Conservation (phyloP, 92 coral and sea anemone species). For the Scolanthus callimorphus region DNA sequence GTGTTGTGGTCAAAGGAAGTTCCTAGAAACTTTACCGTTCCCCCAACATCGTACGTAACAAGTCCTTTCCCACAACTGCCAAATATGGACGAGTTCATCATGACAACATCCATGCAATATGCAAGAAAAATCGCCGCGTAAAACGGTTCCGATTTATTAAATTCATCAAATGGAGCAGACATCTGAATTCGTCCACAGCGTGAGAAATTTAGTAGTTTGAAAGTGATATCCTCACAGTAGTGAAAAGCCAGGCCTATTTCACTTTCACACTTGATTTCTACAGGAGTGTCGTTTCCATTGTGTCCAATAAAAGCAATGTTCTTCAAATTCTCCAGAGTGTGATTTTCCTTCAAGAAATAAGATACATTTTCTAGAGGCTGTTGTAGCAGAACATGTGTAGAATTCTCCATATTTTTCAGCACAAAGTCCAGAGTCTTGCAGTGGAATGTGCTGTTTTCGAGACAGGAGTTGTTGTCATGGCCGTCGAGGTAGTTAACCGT, state of each 20-base stretch:
- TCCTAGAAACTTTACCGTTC: slow-evolving; percentile 39
- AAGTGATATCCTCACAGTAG: slow-evolving; percentile 40
- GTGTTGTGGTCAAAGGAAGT: slow-evolving; percentile 51
- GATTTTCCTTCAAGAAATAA: slow-evolving; percentile 8
- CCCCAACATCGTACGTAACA: slow-evolving; percentile 74
- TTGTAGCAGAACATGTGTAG: slow-evolving; percentile 13
- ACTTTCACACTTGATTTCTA: slow-evolving; percentile 47
- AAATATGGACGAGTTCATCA: slow-evolving; percentile 33
- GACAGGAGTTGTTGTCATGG: slow-evolving; percentile 41
- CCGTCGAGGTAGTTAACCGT: slow-evolving; percentile 36
- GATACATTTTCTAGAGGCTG: not conserved
- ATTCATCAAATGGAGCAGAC: slow-evolving; percentile 44
- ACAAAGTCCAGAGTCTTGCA: slow-evolving; percentile 43
- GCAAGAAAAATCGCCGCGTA: slow-evolving; percentile 61
- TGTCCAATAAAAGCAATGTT: slow-evolving; percentile 17
- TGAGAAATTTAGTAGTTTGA: slow-evolving; percentile 33
- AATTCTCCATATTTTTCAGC: slow-evolving; percentile 19
- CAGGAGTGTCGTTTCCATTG: not conserved
- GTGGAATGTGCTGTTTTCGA: slow-evolving; percentile 12
- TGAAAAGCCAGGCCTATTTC: slow-evolving; percentile 58
- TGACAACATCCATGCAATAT: slow-evolving; percentile 42
- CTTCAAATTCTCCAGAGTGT: not conserved
- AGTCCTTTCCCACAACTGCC: slow-evolving; percentile 79
- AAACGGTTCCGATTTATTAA: slow-evolving; percentile 11
- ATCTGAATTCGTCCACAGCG: slow-evolving; percentile 69